A percentile compares a stretch with the other conserved stretches of the same genome.
Evolutionary conservation across 2,888 invertebrate genomes (phyloP).

Genomic region (Ptilodon capucinus): DNA sequence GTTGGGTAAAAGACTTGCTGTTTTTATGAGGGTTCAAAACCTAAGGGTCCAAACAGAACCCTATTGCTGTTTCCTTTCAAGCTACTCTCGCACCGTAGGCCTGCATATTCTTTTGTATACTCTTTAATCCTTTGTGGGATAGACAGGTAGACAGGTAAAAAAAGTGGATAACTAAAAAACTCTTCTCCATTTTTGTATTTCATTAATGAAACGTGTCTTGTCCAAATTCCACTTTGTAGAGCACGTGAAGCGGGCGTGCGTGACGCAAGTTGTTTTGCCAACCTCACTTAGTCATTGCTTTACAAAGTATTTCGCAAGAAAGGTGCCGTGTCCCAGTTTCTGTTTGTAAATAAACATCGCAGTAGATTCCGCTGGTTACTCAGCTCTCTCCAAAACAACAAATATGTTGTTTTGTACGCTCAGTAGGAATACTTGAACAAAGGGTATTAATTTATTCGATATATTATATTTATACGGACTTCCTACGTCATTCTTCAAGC

Average conservation of each 20-base stretch:
- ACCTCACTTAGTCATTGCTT: slow-evolving; percentile 65
- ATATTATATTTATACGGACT: no score
- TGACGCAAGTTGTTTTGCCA: slow-evolving; percentile 75
- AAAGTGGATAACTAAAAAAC: no score
- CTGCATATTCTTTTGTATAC: no score
- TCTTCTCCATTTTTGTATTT: neutral
- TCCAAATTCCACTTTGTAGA: slow-evolving; percentile 19
- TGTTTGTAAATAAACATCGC: slow-evolving; percentile 61
- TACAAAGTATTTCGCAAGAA: slow-evolving; percentile 66
- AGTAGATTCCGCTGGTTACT: slow-evolving; percentile 24
- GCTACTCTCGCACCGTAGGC: no score
- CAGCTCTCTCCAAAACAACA: slow-evolving; percentile 11
- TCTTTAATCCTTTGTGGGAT: no score
- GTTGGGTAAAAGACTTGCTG: no score
- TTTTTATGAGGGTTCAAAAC: no score
- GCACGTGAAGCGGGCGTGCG: slow-evolving; percentile 21
- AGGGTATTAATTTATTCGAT: no score
- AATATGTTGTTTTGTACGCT: slow-evolving; percentile 2
- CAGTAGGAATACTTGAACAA: neutral
- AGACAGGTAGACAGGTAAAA: no score
- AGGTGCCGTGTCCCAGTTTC: slow-evolving; percentile 66
- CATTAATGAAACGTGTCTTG: slow-evolving; percentile 11
- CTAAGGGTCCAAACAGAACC: no score
- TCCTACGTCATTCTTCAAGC: no score
- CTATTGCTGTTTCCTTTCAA: no score